Conservation (phyloP, 2,888 invertebrate genomes). For the Atrina japonica region DNA sequence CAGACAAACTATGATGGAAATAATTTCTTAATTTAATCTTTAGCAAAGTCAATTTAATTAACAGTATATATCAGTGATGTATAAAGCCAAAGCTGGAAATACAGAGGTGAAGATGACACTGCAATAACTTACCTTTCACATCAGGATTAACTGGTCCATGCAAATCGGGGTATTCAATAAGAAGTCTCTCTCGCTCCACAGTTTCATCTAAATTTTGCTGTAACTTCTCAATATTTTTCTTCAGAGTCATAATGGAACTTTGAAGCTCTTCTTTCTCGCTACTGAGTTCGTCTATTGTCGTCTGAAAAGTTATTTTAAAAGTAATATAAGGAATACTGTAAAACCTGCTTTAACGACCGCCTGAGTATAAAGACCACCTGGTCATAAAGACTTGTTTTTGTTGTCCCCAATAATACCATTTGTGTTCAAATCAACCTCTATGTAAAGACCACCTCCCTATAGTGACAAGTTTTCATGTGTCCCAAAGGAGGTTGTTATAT, state of each 20-base stretch:
- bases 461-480: too few relatives aligned
- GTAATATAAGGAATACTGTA: not conserved
- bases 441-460: too few relatives aligned
- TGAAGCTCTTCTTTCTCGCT: constrained; percentile 64
- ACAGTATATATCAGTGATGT: too few relatives aligned
- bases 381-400: too few relatives aligned
- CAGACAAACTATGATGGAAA: not conserved
- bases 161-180: constrained; percentile 79
- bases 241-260: constrained; percentile 55
- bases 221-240: constrained; percentile 55
- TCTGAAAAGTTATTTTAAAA: constrained; percentile 40
- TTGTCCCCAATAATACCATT: too few relatives aligned
- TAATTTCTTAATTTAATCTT: not conserved
- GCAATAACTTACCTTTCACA: constrained; percentile 68
- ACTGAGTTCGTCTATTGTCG: constrained; percentile 61
- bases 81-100: too few relatives aligned
- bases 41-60: too few relatives aligned
- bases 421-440: too few relatives aligned
- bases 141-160: constrained; percentile 79
- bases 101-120: too few relatives aligned
- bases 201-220: constrained; percentile 64
- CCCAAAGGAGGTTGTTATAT: too few relatives aligned
- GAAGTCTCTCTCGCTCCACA: constrained; percentile 72
- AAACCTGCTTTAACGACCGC: too few relatives aligned
- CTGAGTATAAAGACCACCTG: too few relatives aligned